Base-by-base conservation (phyloP, 23 tunicate genomes). In the Styela clava region DNA sequence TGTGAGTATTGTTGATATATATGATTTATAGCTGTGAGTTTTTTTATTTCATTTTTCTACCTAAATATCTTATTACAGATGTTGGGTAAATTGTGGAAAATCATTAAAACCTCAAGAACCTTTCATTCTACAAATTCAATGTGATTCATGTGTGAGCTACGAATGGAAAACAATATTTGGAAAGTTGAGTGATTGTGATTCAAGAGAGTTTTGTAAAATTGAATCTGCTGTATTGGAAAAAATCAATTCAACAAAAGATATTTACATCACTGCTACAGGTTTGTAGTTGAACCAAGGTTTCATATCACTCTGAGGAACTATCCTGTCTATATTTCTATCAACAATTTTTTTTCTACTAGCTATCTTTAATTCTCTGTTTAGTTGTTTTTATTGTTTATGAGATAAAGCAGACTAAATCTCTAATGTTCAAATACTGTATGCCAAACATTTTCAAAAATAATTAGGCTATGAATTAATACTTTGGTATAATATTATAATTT, bases 121-220 rank as follows among this genome's bases (percentile, higher is more conserved):
- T 67, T 67, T 67, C 24, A 67, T 67, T 67, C 31, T 67, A 67
- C 71, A 67, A 67, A 27, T 67, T 67, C 31, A 67, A 67, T 67
- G 71, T 29, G 31, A 67, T 27, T 25, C 71, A 18, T 67, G 71
- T 67, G 31, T 67, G 31, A 67, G 71, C 19, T 67, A 18, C 24
- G 31, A 67, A 67, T 67, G 71, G 71, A 25, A 27, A 67, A 67
- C 71, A 25, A 29, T 67, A 29, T 25, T 67, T 67, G 71, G 71
- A 25, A 27, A 67, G 31, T 67, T 67, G 71, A 18, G 16, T 1
- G 19, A n/a, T 18, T 67, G 71, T 24, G 31, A 29, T 1, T 67
- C 71, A 25, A 67, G 71, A 25, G 16, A 27, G 22, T 67, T 67
- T 22, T 67, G 71, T 67, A 67, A 67, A 22, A 1, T 67, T 1